Evolutionary conservation across 2,797 vertebrate species (phyloP).

Genomic region (Molossus alvarezi): DNA sequence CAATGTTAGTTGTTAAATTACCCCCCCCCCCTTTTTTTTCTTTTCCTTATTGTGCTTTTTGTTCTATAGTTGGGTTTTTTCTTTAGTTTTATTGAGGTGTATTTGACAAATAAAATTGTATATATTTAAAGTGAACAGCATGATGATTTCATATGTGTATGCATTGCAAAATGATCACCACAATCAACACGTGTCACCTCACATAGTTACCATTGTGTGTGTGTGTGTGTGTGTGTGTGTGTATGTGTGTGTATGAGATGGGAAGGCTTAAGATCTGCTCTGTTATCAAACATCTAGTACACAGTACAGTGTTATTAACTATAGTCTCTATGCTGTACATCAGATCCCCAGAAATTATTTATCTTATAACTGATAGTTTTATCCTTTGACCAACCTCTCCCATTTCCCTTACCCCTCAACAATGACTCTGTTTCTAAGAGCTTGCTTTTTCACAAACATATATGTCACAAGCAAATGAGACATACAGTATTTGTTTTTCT

Average conservation of each 20-base stretch:
- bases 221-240: background rate
- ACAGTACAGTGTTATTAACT: background rate
- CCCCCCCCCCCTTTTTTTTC: background rate
- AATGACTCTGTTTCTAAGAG: background rate
- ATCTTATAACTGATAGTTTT: background rate
- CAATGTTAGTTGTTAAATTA: background rate
- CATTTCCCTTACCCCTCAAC: background rate
- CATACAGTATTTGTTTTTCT: conserved; percentile 12
- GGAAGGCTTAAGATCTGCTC: background rate
- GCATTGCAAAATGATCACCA: background rate
- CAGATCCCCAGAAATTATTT: background rate
- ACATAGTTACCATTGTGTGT: background rate
- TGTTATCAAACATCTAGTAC: background rate
- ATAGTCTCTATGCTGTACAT: background rate
- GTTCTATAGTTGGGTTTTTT: background rate
- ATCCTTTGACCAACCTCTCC: background rate
- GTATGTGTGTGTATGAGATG: background rate
- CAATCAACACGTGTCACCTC: background rate
- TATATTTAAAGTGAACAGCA: background rate
- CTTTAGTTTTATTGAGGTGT: background rate
- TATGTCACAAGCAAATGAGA: background rate
- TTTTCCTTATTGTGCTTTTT: background rate
- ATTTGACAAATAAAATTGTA: background rate
- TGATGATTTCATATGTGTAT: background rate
- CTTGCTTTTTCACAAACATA: background rate